Conservation (phyloP, 2,888 invertebrate species). For the Tenthredo notha region DNA sequence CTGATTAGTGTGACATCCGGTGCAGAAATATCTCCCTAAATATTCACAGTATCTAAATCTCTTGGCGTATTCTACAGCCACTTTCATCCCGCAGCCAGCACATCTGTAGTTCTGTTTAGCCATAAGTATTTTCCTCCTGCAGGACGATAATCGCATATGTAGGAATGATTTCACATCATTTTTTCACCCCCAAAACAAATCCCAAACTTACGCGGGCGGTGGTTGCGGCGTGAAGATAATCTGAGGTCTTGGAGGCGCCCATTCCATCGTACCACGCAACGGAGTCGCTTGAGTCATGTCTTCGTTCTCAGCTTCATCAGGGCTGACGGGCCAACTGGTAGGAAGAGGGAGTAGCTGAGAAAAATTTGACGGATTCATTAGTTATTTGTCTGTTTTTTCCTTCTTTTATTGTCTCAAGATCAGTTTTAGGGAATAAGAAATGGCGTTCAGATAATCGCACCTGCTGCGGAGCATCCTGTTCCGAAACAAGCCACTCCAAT, state of each 20-base stretch:
- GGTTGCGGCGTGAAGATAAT: constrained; percentile 90
- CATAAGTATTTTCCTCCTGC: constrained; percentile 83
- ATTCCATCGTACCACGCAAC: constrained; percentile 87
- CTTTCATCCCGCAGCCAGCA: constrained; percentile 92
- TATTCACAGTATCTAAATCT: constrained; percentile 91
- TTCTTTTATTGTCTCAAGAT: neutral
- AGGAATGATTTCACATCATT: neutral
- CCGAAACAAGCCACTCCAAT: constrained; percentile 89
- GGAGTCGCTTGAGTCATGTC: constrained; percentile 77
- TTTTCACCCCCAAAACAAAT: neutral
- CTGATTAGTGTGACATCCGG: constrained; percentile 91
- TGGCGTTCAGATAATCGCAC: constrained; percentile 66
- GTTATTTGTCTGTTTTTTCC: neutral
- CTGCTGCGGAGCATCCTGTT: constrained; percentile 87
- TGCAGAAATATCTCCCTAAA: constrained; percentile 91
- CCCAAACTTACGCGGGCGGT: constrained; percentile 82
- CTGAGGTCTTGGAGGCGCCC: constrained; percentile 92
- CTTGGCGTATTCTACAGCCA: constrained; percentile 86
- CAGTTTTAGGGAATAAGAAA: neutral
- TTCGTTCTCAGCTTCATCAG: constrained; percentile 81
- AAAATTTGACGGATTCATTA: neutral
- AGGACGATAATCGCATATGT: constrained; percentile 59
- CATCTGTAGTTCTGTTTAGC: constrained; percentile 89
- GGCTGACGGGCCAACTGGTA: constrained; percentile 85
- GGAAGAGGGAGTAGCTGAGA: constrained; percentile 86